These are phyloP conservation scores for Enteromius trimaculatus DNA, from an alignment of 2,797 vertebrate species.

Conservation along the genomic window DNA sequence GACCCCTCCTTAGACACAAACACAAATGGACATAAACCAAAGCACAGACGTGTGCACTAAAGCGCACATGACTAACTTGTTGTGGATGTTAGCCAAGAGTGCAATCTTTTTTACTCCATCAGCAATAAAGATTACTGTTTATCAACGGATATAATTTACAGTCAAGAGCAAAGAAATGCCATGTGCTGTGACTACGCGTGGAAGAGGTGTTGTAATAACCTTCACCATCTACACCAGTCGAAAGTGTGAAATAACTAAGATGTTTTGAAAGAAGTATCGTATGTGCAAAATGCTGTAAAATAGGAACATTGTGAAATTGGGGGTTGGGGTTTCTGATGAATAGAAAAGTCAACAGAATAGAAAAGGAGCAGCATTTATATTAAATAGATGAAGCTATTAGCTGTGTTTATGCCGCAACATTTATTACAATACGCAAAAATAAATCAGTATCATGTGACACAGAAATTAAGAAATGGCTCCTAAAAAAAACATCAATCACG, in stretches of 20 bases:
- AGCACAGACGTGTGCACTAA: slow-evolving; percentile 27
- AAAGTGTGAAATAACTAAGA: background rate
- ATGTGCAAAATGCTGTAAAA: background rate
- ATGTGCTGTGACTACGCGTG: background rate
- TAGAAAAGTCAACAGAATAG: background rate
- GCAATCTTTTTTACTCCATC: slow-evolving; percentile 39
- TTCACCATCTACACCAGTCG: background rate
- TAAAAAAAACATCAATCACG: background rate
- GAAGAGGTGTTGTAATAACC: slow-evolving; percentile 10
- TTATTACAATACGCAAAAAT: background rate
- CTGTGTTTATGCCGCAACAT: background rate
- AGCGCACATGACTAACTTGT: slow-evolving; percentile 31
- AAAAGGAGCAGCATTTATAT: background rate
- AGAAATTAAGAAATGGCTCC: background rate
- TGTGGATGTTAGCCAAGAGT: slow-evolving; percentile 34
- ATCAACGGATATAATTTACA: slow-evolving; percentile 38
- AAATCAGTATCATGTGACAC: background rate
- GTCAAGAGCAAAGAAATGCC: slow-evolving; percentile 44
- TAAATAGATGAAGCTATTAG: background rate
- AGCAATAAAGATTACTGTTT: slow-evolving; percentile 44
- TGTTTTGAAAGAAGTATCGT: background rate
- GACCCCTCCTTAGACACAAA: slow-evolving; percentile 18
- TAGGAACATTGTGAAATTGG: background rate
- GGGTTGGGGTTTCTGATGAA: background rate
- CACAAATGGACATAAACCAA: slow-evolving; percentile 31